Percentiles rank a stretch among this genome's conserved stretches.
These are phyloP conservation scores for Pterostichus madidus DNA, from an alignment of 2,888 invertebrate species.

Conservation along the genomic window DNA sequence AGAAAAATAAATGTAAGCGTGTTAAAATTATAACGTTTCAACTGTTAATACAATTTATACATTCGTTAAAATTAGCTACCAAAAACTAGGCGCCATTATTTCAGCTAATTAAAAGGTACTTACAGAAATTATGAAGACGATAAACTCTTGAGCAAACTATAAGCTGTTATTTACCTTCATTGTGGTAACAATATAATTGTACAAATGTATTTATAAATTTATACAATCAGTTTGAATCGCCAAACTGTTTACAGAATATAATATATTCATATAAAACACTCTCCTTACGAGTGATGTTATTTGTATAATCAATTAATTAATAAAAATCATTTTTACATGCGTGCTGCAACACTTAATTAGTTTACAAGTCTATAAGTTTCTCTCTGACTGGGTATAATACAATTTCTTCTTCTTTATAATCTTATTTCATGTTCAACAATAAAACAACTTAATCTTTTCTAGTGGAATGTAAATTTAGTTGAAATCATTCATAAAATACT, in stretches of 20 bases:
- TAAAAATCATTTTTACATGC: constrained; percentile 55
- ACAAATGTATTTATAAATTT: constrained; percentile 66
- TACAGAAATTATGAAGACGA: constrained; percentile 41
- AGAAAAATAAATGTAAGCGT: constrained; percentile 65
- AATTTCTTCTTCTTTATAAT: constrained; percentile 25
- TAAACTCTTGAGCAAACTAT: constrained; percentile 65
- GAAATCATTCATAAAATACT: constrained; percentile 21
- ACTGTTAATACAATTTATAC: constrained; percentile 51
- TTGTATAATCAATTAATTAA: constrained; percentile 27
- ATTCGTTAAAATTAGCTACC: constrained; percentile 63
- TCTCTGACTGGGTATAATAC: constrained; percentile 40
- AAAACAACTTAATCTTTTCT: constrained; percentile 28
- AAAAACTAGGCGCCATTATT: constrained; percentile 31
- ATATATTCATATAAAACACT: constrained; percentile 51
- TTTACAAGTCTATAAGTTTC: constrained; percentile 54
- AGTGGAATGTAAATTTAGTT: constrained; percentile 58
- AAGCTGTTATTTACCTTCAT: constrained; percentile 60
- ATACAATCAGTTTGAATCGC: constrained; percentile 56
- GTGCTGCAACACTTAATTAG: constrained; percentile 42
- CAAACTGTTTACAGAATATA: constrained; percentile 50
- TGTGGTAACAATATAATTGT: constrained; percentile 66
- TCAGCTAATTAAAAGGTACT: constrained; percentile 46
- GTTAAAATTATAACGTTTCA: constrained; percentile 57
- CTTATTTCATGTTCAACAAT: constrained; percentile 21
- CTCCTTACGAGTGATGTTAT: constrained; percentile 32